Evolutionary conservation across 2,113 vertebrate genomes (phyloP).

Genomic region (Epinephelus fuscoguttatus): DNA sequence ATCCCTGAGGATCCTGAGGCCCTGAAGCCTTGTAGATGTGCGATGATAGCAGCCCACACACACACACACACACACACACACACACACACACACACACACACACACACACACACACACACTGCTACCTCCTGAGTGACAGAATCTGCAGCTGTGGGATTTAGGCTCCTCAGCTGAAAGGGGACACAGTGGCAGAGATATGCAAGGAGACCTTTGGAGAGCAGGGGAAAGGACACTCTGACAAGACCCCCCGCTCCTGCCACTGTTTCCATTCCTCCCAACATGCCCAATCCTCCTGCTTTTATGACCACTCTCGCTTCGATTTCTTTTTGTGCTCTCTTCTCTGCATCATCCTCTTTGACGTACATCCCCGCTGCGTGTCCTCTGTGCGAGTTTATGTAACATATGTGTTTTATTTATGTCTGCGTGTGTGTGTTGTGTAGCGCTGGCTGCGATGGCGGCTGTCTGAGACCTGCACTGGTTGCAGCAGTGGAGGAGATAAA

Average conservation of each 20-base stretch:
- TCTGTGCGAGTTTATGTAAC: conserved; percentile 58
- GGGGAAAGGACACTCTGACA: conserved; percentile 39
- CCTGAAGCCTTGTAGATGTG: conserved; percentile 33
- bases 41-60: conserved; percentile 26
- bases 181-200: conserved; percentile 28
- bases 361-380: conserved; percentile 13
- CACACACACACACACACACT: not conserved
- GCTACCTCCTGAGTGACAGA: conserved; percentile 44
- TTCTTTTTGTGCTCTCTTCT: not conserved
- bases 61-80: not conserved
- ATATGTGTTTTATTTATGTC: conserved; percentile 68
- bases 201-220: conserved; percentile 18
- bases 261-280: conserved; percentile 3
- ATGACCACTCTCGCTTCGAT: not conserved
- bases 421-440: conserved; percentile 22
- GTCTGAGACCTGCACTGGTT: conserved; percentile 49
- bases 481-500: conserved; percentile 73
- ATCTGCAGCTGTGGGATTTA: conserved; percentile 51
- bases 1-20: conserved; percentile 29
- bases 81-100: not conserved
- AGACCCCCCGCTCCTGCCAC: conserved; percentile 20
- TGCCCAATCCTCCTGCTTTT: not conserved
- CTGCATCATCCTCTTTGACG: conserved; percentile 35
- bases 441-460: conserved; percentile 36
- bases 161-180: conserved; percentile 30